Evolutionary conservation across 2,113 vertebrate species (phyloP).

Genomic region (Microtus richardsoni): DNA sequence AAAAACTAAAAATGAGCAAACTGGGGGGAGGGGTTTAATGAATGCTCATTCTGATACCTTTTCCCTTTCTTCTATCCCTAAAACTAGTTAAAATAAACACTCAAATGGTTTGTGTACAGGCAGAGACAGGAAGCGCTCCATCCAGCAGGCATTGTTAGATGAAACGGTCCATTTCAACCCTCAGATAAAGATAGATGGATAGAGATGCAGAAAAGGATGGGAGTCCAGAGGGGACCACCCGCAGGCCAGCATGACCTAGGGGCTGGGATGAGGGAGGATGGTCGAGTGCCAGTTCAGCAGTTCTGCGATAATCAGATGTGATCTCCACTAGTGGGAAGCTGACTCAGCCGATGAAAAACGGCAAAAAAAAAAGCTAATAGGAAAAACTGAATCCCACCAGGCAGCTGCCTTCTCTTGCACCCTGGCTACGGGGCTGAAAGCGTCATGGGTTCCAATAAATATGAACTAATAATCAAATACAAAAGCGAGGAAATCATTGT

Average conservation of each 20-base stretch:
- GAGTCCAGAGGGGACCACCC: accelerated
- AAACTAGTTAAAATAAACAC: constrained; percentile 30
- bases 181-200: not conserved
- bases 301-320: not conserved
- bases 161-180: not conserved
- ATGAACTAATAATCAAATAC: constrained; percentile 71
- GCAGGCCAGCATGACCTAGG: not conserved
- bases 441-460: constrained; percentile 69
- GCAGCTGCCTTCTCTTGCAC: not conserved
- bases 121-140: not conserved
- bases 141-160: not conserved
- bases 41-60: not conserved
- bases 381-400: constrained; percentile 64
- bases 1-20: not conserved
- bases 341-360: constrained; percentile 62
- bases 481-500: constrained; percentile 67
- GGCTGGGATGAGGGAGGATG: not conserved
- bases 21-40: not conserved
- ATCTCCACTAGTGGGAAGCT: constrained; percentile 38
- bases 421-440: constrained; percentile 17
- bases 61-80: not conserved
- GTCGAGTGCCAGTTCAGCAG: not conserved
- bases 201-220: not conserved
- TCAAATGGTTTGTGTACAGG: not conserved
- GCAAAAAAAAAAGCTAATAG: constrained; percentile 15